phyloP scores from a whole-genome alignment of 2,113 vertebrate species.

The Chiloscyllium plagiosum region DNA sequence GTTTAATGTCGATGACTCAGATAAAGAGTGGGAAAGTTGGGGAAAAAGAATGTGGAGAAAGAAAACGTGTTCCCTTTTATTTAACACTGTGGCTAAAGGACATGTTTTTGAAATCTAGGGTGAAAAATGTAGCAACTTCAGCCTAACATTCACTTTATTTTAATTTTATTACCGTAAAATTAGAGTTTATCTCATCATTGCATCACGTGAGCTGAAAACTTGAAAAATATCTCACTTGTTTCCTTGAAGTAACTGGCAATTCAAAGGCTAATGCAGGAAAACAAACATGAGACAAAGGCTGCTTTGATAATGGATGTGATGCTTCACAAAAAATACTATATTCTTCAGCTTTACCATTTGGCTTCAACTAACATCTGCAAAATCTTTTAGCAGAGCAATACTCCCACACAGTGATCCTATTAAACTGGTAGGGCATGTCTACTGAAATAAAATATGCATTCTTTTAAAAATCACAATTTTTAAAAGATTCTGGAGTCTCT shows the following conservation, averaged over 20 bases:
- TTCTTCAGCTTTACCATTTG: neutral
- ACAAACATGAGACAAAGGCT: neutral
- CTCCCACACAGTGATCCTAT: neutral
- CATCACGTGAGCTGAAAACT: neutral
- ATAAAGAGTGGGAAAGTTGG: neutral
- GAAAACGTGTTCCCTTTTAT: neutral
- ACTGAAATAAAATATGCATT: neutral
- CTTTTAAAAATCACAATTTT: too few species aligned
- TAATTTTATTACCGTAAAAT: neutral
- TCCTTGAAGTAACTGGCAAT: neutral
- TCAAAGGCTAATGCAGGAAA: neutral
- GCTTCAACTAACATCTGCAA: neutral
- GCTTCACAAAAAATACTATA: neutral
- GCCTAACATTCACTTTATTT: neutral
- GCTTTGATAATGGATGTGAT: neutral
- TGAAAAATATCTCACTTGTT: neutral
- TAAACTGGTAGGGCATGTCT: neutral
- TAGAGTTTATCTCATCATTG: neutral
- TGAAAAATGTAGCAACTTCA: neutral
- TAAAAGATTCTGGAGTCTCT: neutral
- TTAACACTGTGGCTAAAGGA: neutral
- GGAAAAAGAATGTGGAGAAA: neutral
- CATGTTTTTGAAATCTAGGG: neutral
- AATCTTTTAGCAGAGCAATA: neutral
- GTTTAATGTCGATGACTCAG: neutral